These are phyloP conservation scores for Florisuga fusca DNA, from an alignment of 2,797 vertebrate genomes.

Conservation along the genomic window DNA sequence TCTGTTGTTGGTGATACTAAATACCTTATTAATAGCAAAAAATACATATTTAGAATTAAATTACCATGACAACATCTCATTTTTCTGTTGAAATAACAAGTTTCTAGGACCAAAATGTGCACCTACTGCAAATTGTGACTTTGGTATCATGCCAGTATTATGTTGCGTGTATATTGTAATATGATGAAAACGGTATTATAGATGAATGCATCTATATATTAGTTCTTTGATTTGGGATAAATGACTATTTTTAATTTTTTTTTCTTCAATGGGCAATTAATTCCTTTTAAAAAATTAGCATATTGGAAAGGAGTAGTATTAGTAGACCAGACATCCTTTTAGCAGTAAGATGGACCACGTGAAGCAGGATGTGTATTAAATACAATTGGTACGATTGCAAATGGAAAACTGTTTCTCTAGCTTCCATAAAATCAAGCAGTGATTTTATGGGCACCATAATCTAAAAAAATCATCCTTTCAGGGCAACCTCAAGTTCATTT, in stretches of 20 bases:
- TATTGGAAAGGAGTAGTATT: background rate
- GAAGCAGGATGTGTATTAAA: background rate
- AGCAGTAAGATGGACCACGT: background rate
- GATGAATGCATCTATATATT: background rate
- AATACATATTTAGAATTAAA: background rate
- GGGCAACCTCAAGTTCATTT: constrained; percentile 42
- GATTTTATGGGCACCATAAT: background rate
- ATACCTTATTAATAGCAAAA: background rate
- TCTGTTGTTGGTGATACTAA: background rate
- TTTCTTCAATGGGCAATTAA: background rate
- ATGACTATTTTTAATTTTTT: background rate
- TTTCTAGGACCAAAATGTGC: background rate
- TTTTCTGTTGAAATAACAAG: background rate
- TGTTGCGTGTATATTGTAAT: background rate
- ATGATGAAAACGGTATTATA: background rate
- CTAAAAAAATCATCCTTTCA: background rate
- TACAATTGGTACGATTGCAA: background rate
- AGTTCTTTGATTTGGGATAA: background rate
- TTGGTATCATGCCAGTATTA: background rate
- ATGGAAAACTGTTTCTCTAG: background rate
- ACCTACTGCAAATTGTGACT: background rate
- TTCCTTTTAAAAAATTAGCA: background rate
- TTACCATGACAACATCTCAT: background rate
- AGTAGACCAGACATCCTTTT: background rate
- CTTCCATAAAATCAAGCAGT: background rate